Evolutionary conservation across 2,113 vertebrate species (phyloP), one percentile per base, ranked within the genome.

Genomic region (Sylvia atricapilla): DNA sequence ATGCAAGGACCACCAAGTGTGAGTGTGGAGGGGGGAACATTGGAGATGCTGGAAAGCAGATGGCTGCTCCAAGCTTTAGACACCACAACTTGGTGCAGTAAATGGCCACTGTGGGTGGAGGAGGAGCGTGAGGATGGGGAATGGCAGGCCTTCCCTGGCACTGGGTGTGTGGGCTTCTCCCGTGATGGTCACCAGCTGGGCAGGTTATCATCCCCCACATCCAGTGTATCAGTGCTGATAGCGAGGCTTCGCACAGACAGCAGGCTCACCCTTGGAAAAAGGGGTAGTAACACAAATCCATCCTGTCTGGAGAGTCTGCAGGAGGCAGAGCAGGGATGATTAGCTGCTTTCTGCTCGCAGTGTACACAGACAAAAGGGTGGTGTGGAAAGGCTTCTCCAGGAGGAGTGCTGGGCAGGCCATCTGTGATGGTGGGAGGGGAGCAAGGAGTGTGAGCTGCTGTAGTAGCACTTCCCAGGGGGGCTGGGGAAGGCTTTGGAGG

Each of bases 381-480:
- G 60, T 84, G 55, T 79, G 76, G 94, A 86, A 56, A 90, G 89
- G 89, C 86, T 87, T 50, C 56, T 94, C 46, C 59, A 70, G 89
- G 86, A 89, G 80, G 68, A 90, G 76, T 92, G 96, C 96, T 95
- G 95, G 79, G 96, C 86, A 37, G 86, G 50, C 96, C 94, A 93
- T 94, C 95, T 93, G 94, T 88, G 93, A 17, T 47, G 83, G 83
- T 66, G 66, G 60, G 79, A 74, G 69, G 76, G 76, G 90, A 94
- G 83, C 60, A 90, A 77, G 83, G 85, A 88, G 13, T 2, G 3
- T 0, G 30, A 84, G 84, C 89, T 81, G 77, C 77, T 63, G 43
- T 96, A 89, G 91, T 95, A 92, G 85, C 95, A 52, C 93, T 97
- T 90, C 96, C 93, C 83, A 56, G 93, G 93, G 63, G 52, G 84